A percentile compares a stretch with the other conserved stretches of the same genome.
These are phyloP conservation scores for Pica pica DNA, from an alignment of 2,113 vertebrate species.

Conservation along the genomic window DNA sequence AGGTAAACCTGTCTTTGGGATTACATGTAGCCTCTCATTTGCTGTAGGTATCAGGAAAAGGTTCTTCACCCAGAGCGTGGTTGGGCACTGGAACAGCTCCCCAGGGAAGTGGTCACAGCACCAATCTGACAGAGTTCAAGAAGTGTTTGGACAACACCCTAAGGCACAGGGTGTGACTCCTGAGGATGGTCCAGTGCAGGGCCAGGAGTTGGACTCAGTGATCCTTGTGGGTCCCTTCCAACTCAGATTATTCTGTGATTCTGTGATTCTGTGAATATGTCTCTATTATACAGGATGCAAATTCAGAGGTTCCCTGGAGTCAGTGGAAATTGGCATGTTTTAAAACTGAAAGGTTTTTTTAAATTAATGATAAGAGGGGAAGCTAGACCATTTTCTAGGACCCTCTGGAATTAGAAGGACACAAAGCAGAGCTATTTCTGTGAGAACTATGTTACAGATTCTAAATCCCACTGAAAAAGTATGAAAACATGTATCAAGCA, in stretches of 20 bases:
- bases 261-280: not conserved
- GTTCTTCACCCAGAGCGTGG: not conserved
- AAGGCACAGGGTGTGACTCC: not conserved
- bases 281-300: not conserved
- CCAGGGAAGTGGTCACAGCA: not conserved
- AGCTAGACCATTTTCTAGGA: not conserved
- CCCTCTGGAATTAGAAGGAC: not conserved
- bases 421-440: not conserved
- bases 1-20: not conserved
- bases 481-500: not conserved
- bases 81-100: not conserved
- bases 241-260: not conserved
- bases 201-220: accelerated
- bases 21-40: not conserved
- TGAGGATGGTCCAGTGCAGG: not conserved
- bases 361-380: not conserved
- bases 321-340: not conserved
- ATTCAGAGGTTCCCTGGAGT: not conserved
- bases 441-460: not conserved
- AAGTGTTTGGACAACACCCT: not conserved
- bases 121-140: not conserved
- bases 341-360: not conserved
- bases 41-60: not conserved
- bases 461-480: not conserved
- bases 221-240: not conserved